Conservation (phyloP, 2,113 vertebrate genomes). For the Beaufortia kweichowensis region DNA sequence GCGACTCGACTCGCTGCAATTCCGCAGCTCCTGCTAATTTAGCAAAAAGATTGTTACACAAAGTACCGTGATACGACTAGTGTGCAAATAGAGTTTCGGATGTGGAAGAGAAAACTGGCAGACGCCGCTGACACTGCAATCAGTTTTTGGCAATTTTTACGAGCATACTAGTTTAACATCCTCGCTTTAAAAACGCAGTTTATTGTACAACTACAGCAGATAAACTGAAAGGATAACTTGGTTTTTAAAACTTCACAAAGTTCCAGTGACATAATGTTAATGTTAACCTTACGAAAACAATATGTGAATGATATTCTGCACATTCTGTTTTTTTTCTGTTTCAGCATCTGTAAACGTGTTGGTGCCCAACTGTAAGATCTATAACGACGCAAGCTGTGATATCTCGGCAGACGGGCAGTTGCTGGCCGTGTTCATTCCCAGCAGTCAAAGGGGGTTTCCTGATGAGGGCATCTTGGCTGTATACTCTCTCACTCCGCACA, state of each 20-base stretch:
- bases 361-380: conserved; percentile 99
- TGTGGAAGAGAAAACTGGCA: conserved; percentile 12
- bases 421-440: conserved; percentile 97
- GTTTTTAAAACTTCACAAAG: neutral
- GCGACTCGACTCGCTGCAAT: neutral
- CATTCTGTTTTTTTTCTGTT: conserved; percentile 5
- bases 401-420: conserved; percentile 96
- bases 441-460: conserved; percentile 94
- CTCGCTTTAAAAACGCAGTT: neutral
- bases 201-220: neutral
- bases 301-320: neutral
- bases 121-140: conserved; percentile 11
- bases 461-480: conserved; percentile 97
- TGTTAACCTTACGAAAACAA: neutral
- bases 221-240: no score
- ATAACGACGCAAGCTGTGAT: conserved; percentile 98
- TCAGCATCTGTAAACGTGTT: conserved; percentile 93
- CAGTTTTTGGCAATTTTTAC: neutral
- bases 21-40: conserved; percentile 24
- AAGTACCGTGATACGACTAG: neutral
- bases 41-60: conserved; percentile 5
- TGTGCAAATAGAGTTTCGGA: conserved; percentile 21
- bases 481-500: conserved; percentile 96
- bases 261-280: neutral
- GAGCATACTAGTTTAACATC: neutral